Evolutionary conservation across 2,797 vertebrate species (phyloP), one percentile per base, ranked within the genome.

Genomic region (Sebastiscus tertius): DNA sequence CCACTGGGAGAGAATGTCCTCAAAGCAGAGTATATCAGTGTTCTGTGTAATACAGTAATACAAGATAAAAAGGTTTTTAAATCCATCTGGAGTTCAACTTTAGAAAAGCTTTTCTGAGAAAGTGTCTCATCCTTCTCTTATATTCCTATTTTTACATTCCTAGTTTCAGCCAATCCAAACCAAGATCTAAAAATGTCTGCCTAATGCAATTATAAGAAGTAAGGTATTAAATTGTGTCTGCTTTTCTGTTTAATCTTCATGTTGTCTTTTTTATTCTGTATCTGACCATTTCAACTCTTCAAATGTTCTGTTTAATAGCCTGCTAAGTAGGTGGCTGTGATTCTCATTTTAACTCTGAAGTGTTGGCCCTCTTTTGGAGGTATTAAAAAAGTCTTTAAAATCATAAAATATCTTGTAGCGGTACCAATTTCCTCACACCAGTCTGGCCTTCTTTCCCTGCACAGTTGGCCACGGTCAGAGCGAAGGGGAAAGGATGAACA

Each of bases 391-490:
- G 14, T 46, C 26, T 52, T 63, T 2, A n/a, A 2, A 26, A 18
- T 39, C 14, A 12, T 31, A 12, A 56, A 42, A 33, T 39, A 10
- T 52, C 6, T 10, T 33, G 20, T 3, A 64, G 20, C n/a, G 2
- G n/a, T 39, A 22, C 8, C 34, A 49, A 6, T 42, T 70, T 29
- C 22, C 22, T 77, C 64, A 60, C 61, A 58, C 9, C 9, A 1
- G 22, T 54, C n/a, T 27, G 29, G 29, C 79, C 13, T 76, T 39
- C 34, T 46, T 60, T 64, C 26, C 62, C 31, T 72, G 49, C 62
- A 33, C 94, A 99, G 98, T 98, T 56, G 98, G 98, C 77, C 98
- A 99, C 0, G 98, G 98, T 39, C 97, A 98, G 96, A 99, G 98
- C 0, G 97, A 99, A 92, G 98, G 98, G 1, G 97, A 98, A 18